Evolutionary conservation across 30 jellyfish, hydroid and myxozoan species (phyloP), one percentile per base, ranked within the genome.

Genomic region (Hydractinia symbiolongicarpus): DNA sequence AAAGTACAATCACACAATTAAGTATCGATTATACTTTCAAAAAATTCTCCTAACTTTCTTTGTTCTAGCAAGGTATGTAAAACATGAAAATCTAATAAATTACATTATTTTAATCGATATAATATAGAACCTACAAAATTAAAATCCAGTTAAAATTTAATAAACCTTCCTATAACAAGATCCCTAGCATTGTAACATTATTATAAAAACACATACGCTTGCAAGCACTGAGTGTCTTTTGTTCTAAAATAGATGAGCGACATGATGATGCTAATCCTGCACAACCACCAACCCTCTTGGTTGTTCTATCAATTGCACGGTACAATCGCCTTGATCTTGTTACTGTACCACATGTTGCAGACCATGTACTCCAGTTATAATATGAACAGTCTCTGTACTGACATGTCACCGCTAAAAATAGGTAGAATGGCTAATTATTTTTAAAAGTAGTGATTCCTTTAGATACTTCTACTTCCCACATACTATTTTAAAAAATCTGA

Each of bases 281-380:
- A 71, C 80, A 71, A 11, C 80, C 80, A n/a, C 80, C 80, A 8
- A 53, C 17, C 44, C 80, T 49, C n/a, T 71, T 50, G n/a, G n/a
- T 53, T 5, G 60, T 14, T 30, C 60, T 50, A 19, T 71, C 60
- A 19, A 19, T 14, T 50, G 80, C 55, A 19, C 5, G 55, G 17
- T 30, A 19, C n/a, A 71, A 50, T 8, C 60, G 17, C 9, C 53
- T 30, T 8, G 80, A 19, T n/a, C 80, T 54, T 71, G 67, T 71
- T 13, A 71, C 80, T n/a, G 74, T n/a, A 8, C 80, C 80, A 71
- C 80, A 71, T 19, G 80, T 71, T 49, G 67, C 80, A 14, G 80
- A 71, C 80, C 80, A 71, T 71, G 55, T n/a, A 14, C 60, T 20
- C 80, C 80, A 71, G 60, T 30, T 50, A 19, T 50, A 19, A 58